Evolutionary conservation across 2,888 invertebrate species (phyloP).

Genomic region (Rhagonycha fulva): DNA sequence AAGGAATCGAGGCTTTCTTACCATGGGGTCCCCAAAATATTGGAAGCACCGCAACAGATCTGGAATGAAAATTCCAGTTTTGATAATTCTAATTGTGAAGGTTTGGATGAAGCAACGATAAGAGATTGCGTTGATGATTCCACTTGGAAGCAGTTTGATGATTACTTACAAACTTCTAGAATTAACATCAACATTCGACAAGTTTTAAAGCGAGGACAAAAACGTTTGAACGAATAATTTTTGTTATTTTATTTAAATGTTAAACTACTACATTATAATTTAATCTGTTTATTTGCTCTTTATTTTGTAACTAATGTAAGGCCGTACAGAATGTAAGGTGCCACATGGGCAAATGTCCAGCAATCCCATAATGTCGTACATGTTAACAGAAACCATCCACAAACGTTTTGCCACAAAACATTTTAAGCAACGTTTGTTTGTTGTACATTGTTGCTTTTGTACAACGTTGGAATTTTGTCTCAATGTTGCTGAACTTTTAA

Average conservation of each 20-base stretch:
- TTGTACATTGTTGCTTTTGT: not conserved
- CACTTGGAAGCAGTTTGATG: slow-evolving; percentile 61
- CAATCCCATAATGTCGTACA: slow-evolving; percentile 47
- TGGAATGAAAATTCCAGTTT: slow-evolving; percentile 55
- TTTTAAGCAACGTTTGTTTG: slow-evolving; percentile 33
- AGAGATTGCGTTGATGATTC: slow-evolving; percentile 47
- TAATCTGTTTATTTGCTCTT: slow-evolving; percentile 24
- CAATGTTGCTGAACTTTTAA: not conserved
- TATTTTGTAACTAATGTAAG: slow-evolving; percentile 42
- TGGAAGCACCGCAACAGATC: slow-evolving; percentile 57
- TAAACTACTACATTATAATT: slow-evolving; percentile 4
- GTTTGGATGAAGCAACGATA: slow-evolving; percentile 37
- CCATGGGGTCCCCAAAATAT: slow-evolving; percentile 91
- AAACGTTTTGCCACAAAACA: slow-evolving; percentile 36
- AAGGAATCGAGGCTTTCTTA: slow-evolving; percentile 82
- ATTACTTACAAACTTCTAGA: slow-evolving; percentile 73
- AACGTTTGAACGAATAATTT: not conserved
- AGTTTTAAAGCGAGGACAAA: slow-evolving; percentile 71
- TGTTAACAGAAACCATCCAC: slow-evolving; percentile 45
- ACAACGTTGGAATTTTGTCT: not conserved
- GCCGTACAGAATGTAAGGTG: slow-evolving; percentile 45
- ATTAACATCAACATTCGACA: slow-evolving; percentile 95
- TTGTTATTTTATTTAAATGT: not conserved
- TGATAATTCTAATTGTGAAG: not conserved
- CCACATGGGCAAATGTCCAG: slow-evolving; percentile 46